phyloP scores from a whole-genome alignment of 2,888 invertebrate species.

The Cacoxenus indagator region DNA sequence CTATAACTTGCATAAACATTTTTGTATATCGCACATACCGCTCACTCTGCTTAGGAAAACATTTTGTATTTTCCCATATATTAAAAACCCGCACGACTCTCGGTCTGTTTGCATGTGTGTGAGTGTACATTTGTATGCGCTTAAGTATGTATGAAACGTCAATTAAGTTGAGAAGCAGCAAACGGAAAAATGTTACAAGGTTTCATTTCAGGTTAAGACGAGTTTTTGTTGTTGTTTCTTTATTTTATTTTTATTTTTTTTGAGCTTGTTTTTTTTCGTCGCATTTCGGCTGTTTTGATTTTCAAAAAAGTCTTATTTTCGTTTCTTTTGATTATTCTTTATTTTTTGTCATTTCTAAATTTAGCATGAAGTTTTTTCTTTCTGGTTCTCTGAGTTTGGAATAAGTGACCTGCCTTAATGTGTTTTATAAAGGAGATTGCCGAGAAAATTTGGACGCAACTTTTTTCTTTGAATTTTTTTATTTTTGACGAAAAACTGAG shows the following conservation, averaged over 20 bases:
- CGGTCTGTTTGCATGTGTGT: slow-evolving; percentile 18
- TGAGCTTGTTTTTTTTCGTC: slow-evolving; percentile 38
- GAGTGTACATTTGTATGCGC: slow-evolving; percentile 31
- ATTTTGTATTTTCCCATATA: not conserved
- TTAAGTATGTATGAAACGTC: slow-evolving; percentile 51
- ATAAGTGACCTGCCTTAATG: slow-evolving; percentile 59
- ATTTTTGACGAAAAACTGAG: too few relatives aligned
- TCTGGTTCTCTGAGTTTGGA: slow-evolving; percentile 36
- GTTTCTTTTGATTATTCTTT: slow-evolving; percentile 19
- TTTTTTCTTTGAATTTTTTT: not conserved
- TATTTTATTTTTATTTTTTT: slow-evolving; percentile 26
- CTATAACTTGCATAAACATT: slow-evolving; percentile 37
- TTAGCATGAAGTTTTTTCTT: slow-evolving; percentile 22
- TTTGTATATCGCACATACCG: slow-evolving; percentile 5
- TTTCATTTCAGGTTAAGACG: slow-evolving; percentile 66
- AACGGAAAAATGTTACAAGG: slow-evolving; percentile 66
- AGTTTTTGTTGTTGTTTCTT: slow-evolving; percentile 43
- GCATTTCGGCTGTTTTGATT: slow-evolving; percentile 34
- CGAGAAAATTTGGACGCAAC: not conserved
- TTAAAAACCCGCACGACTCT: slow-evolving; percentile 21
- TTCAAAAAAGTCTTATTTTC: not conserved
- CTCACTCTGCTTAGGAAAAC: slow-evolving; percentile 30
- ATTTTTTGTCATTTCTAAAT: slow-evolving; percentile 21
- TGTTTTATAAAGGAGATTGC: not conserved
- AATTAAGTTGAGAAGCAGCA: slow-evolving; percentile 59